phyloP scores from a whole-genome alignment of 2,888 invertebrate genomes.

The Tiphia femorata region DNA sequence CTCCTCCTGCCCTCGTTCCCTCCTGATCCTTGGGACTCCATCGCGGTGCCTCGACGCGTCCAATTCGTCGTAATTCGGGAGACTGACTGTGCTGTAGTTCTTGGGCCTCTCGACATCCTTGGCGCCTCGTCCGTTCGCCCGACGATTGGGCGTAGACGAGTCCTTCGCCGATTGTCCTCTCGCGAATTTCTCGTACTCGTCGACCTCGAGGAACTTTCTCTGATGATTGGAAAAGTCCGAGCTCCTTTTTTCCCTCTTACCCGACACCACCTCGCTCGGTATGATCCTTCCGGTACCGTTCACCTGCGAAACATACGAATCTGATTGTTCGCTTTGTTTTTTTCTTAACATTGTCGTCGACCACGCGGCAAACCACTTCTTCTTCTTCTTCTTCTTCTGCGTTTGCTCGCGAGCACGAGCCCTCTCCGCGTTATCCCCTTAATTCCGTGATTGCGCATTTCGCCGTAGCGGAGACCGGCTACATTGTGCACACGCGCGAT shows the following conservation, averaged over 20 bases:
- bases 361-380: no score
- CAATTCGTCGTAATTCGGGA: constrained; percentile 72
- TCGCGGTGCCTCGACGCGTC: constrained; percentile 36
- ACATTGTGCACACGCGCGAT: not conserved
- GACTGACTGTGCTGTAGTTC: constrained; percentile 70
- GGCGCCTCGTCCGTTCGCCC: constrained; percentile 23
- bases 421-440: no score
- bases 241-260: constrained; percentile 33
- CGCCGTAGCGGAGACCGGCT: not conserved
- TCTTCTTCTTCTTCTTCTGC: no score
- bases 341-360: no score
- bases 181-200: constrained; percentile 50
- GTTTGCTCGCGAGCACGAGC: no score
- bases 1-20: constrained; percentile 22
- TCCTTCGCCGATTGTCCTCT: constrained; percentile 39
- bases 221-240: constrained; percentile 21
- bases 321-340: no score
- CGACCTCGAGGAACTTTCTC: constrained; percentile 34
- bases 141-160: constrained; percentile 47
- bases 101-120: constrained; percentile 52
- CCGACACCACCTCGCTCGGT: constrained; percentile 54
- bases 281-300: constrained; percentile 58
- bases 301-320: no score
- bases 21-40: constrained; percentile 58
- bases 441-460: not conserved